phyloP scores from a whole-genome alignment of 2,888 invertebrate species.

The Caenorhabditis panamensis region DNA sequence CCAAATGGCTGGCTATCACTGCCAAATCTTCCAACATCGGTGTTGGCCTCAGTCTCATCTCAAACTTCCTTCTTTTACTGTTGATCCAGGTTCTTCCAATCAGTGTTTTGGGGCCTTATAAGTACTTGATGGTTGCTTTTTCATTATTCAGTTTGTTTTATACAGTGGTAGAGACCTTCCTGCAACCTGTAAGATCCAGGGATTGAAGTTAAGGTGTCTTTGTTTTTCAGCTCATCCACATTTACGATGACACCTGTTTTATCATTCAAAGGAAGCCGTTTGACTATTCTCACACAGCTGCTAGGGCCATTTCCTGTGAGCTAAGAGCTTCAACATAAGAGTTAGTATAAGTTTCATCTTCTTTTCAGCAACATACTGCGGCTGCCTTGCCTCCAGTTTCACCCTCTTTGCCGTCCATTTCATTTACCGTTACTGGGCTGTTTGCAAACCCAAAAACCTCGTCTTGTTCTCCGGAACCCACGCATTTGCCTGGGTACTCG shows the following conservation, averaged over 20 bases:
- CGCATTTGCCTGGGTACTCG: conserved; percentile 3
- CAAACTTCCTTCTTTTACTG: conserved; percentile 13
- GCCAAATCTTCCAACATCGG: background rate
- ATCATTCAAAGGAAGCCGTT: conserved; percentile 30
- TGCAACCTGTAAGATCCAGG: conserved; percentile 41
- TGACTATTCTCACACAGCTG: conserved; percentile 15
- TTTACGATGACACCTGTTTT: conserved; percentile 43
- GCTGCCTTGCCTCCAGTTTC: conserved; percentile 35
- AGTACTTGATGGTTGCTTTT: conserved; percentile 38
- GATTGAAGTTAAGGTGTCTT: no score
- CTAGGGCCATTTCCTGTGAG: conserved; percentile 29
- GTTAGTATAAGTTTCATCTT: no score
- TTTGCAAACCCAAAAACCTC: conserved; percentile 26
- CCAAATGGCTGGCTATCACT: background rate
- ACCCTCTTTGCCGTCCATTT: conserved; percentile 43
- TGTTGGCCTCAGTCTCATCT: background rate
- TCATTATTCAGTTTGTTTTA: conserved; percentile 46
- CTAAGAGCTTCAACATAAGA: no score
- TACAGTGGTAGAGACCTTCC: conserved; percentile 23
- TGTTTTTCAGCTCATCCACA: conserved; percentile 38
- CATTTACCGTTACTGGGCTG: conserved; percentile 36
- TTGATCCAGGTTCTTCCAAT: conserved; percentile 10
- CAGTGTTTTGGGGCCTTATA: conserved; percentile 25
- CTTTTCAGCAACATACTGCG: conserved; percentile 42
- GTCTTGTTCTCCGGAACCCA: conserved; percentile 13